phyloP scores from a whole-genome alignment of 2,797 vertebrate species.

The Percopsis omiscomaycus region DNA sequence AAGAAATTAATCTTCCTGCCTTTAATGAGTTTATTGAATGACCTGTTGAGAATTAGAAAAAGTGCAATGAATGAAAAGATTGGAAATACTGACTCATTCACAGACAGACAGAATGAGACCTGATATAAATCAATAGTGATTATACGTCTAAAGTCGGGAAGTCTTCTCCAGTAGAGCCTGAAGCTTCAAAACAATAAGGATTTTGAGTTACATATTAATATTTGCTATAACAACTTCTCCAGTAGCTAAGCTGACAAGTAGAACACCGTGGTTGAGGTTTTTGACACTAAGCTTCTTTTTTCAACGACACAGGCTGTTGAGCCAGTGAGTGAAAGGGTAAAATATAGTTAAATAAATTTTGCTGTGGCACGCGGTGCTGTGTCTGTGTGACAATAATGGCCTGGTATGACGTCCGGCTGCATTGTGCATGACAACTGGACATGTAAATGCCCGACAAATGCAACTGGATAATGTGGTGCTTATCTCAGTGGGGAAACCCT shows the following conservation, averaged over 20 bases:
- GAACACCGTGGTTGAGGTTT: constrained; percentile 10
- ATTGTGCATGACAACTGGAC: not conserved
- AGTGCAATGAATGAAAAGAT: not conserved
- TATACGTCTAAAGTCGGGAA: not conserved
- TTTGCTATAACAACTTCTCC: no score
- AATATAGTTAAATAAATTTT: constrained; percentile 14
- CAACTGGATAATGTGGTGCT: not conserved
- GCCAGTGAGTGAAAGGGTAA: constrained; percentile 7
- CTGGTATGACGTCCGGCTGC: not conserved
- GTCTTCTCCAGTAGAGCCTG: not conserved
- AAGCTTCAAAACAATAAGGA: constrained; percentile 15
- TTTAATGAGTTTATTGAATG: not conserved
- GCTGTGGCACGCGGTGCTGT: not conserved
- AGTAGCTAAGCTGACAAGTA: no score
- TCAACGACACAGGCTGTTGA: not conserved
- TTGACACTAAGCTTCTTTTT: constrained; percentile 21
- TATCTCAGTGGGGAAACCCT: not conserved
- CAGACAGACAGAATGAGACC: not conserved
- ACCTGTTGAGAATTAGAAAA: not conserved
- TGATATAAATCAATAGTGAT: constrained; percentile 10
- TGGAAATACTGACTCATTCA: not conserved
- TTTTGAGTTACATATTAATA: constrained; percentile 5
- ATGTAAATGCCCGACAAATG: not conserved
- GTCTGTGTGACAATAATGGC: not conserved
- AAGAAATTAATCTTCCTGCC: not conserved